Percentiles rank a stretch among this genome's conserved stretches.
These are phyloP conservation scores for Rhombomys opimus DNA, from an alignment of 2,113 vertebrate genomes.

Conservation along the genomic window DNA sequence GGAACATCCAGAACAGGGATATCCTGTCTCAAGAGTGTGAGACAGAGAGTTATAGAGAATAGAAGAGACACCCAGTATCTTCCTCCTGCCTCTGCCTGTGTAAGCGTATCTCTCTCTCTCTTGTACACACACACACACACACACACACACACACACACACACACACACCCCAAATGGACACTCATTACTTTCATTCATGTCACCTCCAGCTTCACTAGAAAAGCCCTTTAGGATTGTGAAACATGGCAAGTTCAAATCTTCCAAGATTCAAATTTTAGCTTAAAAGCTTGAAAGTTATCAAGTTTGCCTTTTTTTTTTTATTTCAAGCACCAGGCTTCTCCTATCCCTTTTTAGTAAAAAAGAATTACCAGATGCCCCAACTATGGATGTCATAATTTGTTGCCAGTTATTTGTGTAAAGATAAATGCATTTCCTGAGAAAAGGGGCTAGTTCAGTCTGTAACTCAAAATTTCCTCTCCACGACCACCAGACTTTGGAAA, in stretches of 20 bases:
- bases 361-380: constrained; percentile 37
- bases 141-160: not conserved
- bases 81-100: not conserved
- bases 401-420: constrained; percentile 19
- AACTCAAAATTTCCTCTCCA: constrained; percentile 24
- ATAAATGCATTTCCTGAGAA: constrained; percentile 18
- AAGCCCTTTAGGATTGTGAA: constrained; percentile 6
- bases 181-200: not conserved
- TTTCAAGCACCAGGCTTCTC: not conserved
- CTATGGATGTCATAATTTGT: not conserved
- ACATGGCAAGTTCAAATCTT: constrained; percentile 18
- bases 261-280: constrained; percentile 35
- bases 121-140: not conserved
- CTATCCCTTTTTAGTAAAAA: not conserved
- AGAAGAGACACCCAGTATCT: not conserved
- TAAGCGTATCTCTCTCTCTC: not conserved
- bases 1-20: not conserved
- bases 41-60: no score
- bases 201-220: constrained; percentile 12
- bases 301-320: constrained; percentile 46
- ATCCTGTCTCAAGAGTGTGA: not conserved
- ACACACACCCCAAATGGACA: not conserved
- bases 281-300: constrained; percentile 42
- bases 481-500: not conserved
- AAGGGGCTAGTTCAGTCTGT: not conserved